Evolutionary conservation across 2,797 vertebrate species (phyloP), one percentile per base, ranked within the genome.

Genomic region (Rhinophrynus dorsalis): DNA sequence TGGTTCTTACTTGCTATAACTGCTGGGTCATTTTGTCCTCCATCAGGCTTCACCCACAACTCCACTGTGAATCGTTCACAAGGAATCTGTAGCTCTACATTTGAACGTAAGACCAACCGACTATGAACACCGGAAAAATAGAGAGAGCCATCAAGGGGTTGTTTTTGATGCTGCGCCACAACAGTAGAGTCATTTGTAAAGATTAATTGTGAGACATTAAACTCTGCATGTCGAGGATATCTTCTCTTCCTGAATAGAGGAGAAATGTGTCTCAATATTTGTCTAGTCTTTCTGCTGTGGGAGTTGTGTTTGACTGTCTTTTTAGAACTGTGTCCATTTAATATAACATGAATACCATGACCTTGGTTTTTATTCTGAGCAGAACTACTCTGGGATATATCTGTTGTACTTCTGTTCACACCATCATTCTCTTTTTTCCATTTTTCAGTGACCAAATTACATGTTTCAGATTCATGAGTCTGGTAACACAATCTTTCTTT

Each of bases 11-110:
- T 96, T 95, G 95, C 90, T 45, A 98, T 90, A 75, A 97, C 75
- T 30, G 94, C 92, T 2, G 94, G 96, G 80, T 91, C 92, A 83
- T 84, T 93, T 89, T 98, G 96, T 11, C 96, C 96, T 73, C 96
- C 96, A 72, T 97, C 95, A 0, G 94, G 92, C 63, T 89, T 95
- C 77, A 97, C 88, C 96, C 95, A 98, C 61, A 93, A 82, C 86
- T 98, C 95, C 79, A 95, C 75, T 20, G 92, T 97, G 89, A 98
- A 98, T 13, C 74, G 77, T 65, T 83, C 86, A 67, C 90, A 83
- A 35, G 96, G 95, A 77, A 94, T 81, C 73, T 91, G 86, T 65
- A 91, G 77, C 68, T 82, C 84, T 2, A 78, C 84, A 6, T 81
- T 80, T 23, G 93, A 83, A 74, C 88, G 92, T 74, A 92, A 60